Evolutionary conservation across 2,888 invertebrate genomes (phyloP).

Genomic region (Beris chalybata): DNA sequence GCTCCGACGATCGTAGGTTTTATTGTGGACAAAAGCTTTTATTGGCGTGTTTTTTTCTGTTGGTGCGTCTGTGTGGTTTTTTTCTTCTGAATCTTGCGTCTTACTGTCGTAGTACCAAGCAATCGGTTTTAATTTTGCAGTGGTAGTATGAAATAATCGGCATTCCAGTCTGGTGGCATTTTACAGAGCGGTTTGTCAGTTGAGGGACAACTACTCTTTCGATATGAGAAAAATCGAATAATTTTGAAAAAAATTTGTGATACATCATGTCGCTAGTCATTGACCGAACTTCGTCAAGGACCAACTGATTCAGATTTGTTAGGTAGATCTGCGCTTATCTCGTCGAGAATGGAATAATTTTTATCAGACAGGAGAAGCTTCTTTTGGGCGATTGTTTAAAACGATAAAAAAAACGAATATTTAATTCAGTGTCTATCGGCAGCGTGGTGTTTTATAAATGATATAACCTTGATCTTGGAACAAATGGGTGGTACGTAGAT

Average conservation of each 20-base stretch:
- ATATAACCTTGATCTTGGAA: constrained; percentile 21
- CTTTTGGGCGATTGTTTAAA: no score
- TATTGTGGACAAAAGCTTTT: constrained; percentile 3
- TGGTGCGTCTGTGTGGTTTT: not conserved
- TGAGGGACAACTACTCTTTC: constrained; percentile 21
- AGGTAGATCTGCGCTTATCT: no score
- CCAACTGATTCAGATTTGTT: not conserved
- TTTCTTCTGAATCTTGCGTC: not conserved
- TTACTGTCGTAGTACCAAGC: no score
- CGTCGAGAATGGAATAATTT: no score
- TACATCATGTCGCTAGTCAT: constrained; percentile 1
- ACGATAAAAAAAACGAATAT: no score
- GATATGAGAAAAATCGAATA: constrained; percentile 14
- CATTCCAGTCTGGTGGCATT: constrained; percentile 26
- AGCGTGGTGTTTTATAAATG: no score
- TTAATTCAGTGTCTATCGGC: no score
- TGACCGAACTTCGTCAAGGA: constrained; percentile 26
- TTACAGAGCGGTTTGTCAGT: constrained; percentile 22
- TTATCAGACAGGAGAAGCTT: no score
- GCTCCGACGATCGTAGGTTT: not conserved
- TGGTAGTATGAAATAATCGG: constrained; percentile 5
- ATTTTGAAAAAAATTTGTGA: constrained; percentile 14
- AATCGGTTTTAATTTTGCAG: no score
- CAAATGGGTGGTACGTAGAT: not conserved
- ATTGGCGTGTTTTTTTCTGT: not conserved